Evolutionary conservation across 2,113 vertebrate species (phyloP), one percentile per base, ranked within the genome.

Genomic region (Manacus vitellinus): DNA sequence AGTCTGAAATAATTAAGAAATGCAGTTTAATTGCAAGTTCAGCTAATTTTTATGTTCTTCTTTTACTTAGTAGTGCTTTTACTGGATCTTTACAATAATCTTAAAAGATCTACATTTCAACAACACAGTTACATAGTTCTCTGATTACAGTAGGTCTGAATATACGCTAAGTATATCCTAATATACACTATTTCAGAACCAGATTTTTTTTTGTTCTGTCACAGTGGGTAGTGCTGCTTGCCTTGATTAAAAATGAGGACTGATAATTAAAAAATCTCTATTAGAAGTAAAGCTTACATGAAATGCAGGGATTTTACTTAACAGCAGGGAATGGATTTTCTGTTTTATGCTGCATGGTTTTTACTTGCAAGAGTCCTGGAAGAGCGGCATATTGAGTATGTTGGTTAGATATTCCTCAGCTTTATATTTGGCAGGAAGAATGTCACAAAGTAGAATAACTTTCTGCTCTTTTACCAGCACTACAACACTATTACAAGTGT

Each of bases 341-440:
- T 84, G 21, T 51, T 86, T 63, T 13, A 14, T 74, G 55, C 65
- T 86, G 39, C 35, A 21, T 74, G 27, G 6, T 23, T 86, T 92
- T 86, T 71, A n/a, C 44, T 81, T 94, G 30, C 35, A 78, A 68
- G 43, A 24, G n/a, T 89, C 37, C 54, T 51, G 33, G 28, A 79
- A 78, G 46, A 82, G 35, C 35, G 54, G 27, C 27, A 8, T 56
- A 58, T 56, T 83, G 62, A 56, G 6, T 59, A 30, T 55, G 49
- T 75, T 81, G 33, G 46, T 77, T 58, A 79, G 31, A 54, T 83
- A 63, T 47, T 91, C 19, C 39, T 74, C 1, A 5, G 11, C 9
- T 93, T 89, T 84, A 89, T 65, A 70, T 78, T 90, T 82, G 44
- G 16, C 74, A 95, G 70, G 49, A 67, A 71, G 68, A 94, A 85